These are phyloP conservation scores for Oeneis ivallda DNA, from an alignment of 2,888 invertebrate species.

Conservation along the genomic window DNA sequence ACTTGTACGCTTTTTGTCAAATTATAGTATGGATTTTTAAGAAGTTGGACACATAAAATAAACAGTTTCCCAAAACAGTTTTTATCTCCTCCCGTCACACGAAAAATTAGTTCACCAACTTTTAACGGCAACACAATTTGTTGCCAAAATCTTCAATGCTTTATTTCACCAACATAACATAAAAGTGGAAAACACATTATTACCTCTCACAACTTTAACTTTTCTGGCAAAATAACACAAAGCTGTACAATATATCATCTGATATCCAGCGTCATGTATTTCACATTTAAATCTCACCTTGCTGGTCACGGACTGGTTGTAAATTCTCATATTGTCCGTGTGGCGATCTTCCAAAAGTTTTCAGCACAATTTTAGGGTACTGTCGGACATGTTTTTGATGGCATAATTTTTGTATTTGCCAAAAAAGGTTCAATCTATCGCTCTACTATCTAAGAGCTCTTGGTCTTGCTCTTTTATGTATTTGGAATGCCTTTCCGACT, in stretches of 20 bases:
- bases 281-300: conserved; percentile 41
- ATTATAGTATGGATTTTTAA: too few relatives aligned
- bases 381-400: conserved; percentile 9
- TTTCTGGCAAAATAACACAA: conserved; percentile 29
- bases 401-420: background rate
- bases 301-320: conserved; percentile 45
- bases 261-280: conserved; percentile 36
- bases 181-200: conserved; percentile 29
- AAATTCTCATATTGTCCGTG: conserved; percentile 62
- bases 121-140: conserved; percentile 19
- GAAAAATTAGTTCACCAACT: conserved; percentile 23
- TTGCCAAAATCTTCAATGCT: conserved; percentile 20
- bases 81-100: conserved; percentile 35
- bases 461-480: too few relatives aligned
- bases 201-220: conserved; percentile 29
- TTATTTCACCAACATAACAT: conserved; percentile 24
- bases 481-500: too few relatives aligned
- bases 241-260: conserved; percentile 35
- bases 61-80: conserved; percentile 16
- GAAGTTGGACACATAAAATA: background rate
- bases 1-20: too few relatives aligned
- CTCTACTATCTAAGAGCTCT: too few relatives aligned
- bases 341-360: conserved; percentile 56
- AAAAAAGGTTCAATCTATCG: background rate
- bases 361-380: conserved; percentile 33